A percentile compares a stretch with the other conserved stretches of the same genome.
Conservation (phyloP, 2,113 vertebrate genomes). For the Heliornis fulica region DNA sequence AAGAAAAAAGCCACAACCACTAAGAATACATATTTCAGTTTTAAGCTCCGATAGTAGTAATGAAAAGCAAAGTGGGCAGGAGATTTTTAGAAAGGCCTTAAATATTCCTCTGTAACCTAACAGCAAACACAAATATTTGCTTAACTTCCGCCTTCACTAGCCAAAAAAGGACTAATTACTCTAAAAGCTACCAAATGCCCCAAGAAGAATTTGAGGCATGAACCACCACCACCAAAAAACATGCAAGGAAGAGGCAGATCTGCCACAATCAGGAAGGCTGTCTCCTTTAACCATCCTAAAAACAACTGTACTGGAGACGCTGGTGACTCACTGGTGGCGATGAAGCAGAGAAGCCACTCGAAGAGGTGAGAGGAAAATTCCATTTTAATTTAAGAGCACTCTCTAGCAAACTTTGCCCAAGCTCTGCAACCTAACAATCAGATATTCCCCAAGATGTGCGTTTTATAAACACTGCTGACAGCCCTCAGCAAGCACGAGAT, state of each 20-base stretch:
- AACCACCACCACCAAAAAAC: conserved; percentile 20
- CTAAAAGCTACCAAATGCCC: conserved; percentile 23
- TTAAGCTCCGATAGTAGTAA: neutral
- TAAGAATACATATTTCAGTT: neutral
- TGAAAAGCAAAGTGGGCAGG: neutral
- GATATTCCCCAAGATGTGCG: neutral
- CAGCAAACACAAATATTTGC: conserved; percentile 38
- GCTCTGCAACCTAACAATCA: neutral
- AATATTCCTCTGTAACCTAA: conserved; percentile 39
- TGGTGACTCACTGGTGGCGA: conserved; percentile 9
- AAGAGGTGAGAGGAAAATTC: conserved; percentile 56
- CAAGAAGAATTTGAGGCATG: conserved; percentile 37
- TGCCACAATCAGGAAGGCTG: neutral
- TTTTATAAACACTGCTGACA: neutral
- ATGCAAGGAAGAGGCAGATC: conserved; percentile 3
- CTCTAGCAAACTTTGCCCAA: neutral
- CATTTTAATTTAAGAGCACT: conserved; percentile 22
- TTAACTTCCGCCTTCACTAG: conserved; percentile 15
- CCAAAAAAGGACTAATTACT: neutral
- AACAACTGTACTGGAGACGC: neutral
- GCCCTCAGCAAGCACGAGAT: neutral
- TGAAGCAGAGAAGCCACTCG: conserved; percentile 25
- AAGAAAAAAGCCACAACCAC: neutral
- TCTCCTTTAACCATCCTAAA: neutral
- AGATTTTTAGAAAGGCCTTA: conserved; percentile 7